Evolutionary conservation across 2,113 vertebrate species (phyloP).

Genomic region (Rhipidura dahli): DNA sequence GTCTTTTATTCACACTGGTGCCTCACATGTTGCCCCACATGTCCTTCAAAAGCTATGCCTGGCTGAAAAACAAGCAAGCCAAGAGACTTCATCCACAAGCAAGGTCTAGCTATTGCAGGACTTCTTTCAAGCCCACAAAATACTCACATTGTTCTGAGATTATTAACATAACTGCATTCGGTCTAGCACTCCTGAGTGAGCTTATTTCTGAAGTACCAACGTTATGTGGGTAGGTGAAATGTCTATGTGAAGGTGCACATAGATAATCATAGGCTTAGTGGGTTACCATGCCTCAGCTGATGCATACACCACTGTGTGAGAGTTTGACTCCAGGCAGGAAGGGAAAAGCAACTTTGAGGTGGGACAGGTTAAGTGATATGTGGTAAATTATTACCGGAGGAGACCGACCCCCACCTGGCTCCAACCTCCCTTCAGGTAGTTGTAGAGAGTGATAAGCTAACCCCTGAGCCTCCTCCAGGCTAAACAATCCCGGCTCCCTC

Average conservation of each 20-base stretch:
- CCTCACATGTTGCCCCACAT: rapidly evolving
- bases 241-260: neutral
- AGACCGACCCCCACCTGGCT: neutral
- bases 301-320: too few relatives aligned
- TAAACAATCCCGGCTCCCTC: neutral
- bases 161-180: neutral
- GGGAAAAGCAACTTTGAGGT: neutral
- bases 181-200: neutral
- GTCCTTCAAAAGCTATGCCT: neutral
- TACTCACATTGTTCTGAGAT: neutral
- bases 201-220: neutral
- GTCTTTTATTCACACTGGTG: neutral
- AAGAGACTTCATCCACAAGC: rapidly evolving
- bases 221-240: neutral
- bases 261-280: neutral
- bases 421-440: neutral
- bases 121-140: rapidly evolving
- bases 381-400: neutral
- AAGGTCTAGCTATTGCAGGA: neutral
- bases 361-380: neutral
- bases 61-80: neutral
- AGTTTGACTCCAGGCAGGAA: neutral
- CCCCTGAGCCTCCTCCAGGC: neutral
- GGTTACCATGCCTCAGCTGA: neutral
- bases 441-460: neutral